Percentiles rank a stretch among this genome's conserved stretches.
phyloP scores from a whole-genome alignment of 2,797 vertebrate genomes.

The Cetoscarus ocellatus region DNA sequence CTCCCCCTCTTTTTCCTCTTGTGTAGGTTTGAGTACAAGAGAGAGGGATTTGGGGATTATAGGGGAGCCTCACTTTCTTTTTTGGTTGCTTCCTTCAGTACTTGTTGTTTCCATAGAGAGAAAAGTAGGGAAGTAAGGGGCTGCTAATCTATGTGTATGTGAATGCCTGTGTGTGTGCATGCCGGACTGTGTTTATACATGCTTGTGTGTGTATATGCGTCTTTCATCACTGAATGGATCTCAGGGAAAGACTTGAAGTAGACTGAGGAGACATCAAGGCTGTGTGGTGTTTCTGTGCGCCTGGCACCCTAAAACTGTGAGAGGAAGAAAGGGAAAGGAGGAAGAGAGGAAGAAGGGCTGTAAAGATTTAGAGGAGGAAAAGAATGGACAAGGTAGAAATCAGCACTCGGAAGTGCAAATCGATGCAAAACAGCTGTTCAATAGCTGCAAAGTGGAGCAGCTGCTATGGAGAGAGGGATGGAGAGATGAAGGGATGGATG shows the following conservation, averaged over 20 bases:
- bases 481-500: conserved; percentile 65
- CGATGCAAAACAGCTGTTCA: conserved; percentile 83
- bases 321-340: conserved; percentile 23
- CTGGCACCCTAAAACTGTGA: conserved; percentile 54
- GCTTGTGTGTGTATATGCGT: conserved; percentile 15
- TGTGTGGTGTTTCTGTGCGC: conserved; percentile 43
- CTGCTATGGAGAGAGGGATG: conserved; percentile 71
- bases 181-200: conserved; percentile 31
- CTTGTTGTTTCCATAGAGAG: conserved; percentile 68
- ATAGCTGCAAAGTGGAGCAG: conserved; percentile 81
- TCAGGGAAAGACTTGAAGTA: conserved; percentile 65
- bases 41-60: conserved; percentile 73
- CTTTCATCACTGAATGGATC: conserved; percentile 66
- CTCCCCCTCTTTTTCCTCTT: conserved; percentile 52
- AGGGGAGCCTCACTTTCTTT: conserved; percentile 66
- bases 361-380: conserved; percentile 33
- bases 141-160: conserved; percentile 53
- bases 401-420: conserved; percentile 72
- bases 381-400: conserved; percentile 72
- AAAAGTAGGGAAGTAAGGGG: conserved; percentile 58
- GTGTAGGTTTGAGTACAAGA: conserved; percentile 70
- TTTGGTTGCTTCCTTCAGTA: conserved; percentile 56
- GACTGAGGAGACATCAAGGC: conserved; percentile 64
- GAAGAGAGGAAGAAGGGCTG: neutral
- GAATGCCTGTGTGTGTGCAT: conserved; percentile 2